phyloP scores from a whole-genome alignment of 2,888 invertebrate genomes.

The Eilema sororculum region DNA sequence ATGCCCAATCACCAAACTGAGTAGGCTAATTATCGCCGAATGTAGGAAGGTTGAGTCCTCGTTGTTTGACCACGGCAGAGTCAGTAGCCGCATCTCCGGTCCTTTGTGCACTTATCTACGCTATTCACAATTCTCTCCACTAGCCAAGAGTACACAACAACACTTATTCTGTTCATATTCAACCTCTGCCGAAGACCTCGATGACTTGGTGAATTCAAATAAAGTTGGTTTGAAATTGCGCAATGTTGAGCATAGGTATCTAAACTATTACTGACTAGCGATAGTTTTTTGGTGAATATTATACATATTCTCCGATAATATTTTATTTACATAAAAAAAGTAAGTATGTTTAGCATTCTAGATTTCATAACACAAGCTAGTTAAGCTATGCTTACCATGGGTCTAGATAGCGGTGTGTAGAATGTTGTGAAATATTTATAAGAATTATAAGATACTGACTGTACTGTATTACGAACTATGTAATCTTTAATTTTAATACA shows the following conservation, averaged over 20 bases:
- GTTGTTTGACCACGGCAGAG: conserved; percentile 58
- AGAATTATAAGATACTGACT: no score
- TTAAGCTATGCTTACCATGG: no score
- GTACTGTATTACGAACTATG: no score
- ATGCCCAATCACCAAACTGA: conserved; percentile 26
- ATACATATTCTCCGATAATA: no score
- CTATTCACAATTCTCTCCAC: conserved; percentile 84
- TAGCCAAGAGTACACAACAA: conserved; percentile 51
- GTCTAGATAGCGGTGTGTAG: no score
- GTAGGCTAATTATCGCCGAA: conserved; percentile 54
- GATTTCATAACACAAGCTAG: no score
- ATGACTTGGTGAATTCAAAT: conserved; percentile 41
- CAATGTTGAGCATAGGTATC: conserved; percentile 4
- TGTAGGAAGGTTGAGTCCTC: conserved; percentile 70
- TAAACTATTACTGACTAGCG: background rate
- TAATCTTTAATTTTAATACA: no score
- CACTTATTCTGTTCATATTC: conserved; percentile 49
- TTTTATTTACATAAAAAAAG: no score
- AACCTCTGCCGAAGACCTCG: conserved; percentile 52
- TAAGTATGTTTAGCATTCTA: no score
- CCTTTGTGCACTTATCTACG: conserved; percentile 82
- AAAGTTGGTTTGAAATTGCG: conserved; percentile 10
- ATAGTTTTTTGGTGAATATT: no score
- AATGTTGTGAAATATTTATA: no score
- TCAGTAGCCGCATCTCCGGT: conserved; percentile 78